Base-by-base conservation (phyloP, 1,140 invertebrate species). In the Cyclina sinensis region DNA sequence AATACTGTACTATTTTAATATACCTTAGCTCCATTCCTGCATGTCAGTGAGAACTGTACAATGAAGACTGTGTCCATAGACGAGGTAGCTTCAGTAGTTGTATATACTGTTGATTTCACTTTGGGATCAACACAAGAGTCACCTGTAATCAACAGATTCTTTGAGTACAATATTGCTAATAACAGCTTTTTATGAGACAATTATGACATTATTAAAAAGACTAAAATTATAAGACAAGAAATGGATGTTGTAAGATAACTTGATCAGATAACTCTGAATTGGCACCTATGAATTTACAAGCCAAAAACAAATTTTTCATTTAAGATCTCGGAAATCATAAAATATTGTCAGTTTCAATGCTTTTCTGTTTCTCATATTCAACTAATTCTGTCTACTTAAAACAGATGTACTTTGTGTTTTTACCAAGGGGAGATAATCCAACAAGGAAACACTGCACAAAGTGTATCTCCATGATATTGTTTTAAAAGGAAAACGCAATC, bases 1-100 rank as follows among this genome's bases (percentile, higher is more conserved):
- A n/a, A n/a, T n/a, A n/a, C n/a, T 78, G 37, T 76, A n/a, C 62
- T 68, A 3, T 12, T 18, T 54, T 54, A 79, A 16, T 78, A 91
- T 90, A 94, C 94, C 91, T 94, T 94, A 39, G 95, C 88, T 81
- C 94, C 93, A 92, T 96, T 96, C 78, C 95, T 95, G 91, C 96
- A 96, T 4, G 92, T 94, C 9, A 96, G 89, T 24, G 95, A 94
- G 90, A 97, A 96, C 90, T 96, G 95, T 74, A 95, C 92, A 87
- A 96, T 95, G 0, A 99, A 96, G 86, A 99, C 97, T 68, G 98
- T 99, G 43, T 95, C 93, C 87, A 92, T 94, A 21, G 96, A 96
- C 48, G 95, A 93, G 85, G 94, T 93, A 7, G 97, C 98, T 96
- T 99, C 98, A 94, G 97, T 97, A 7, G 98, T 99, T 65, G 98